phyloP scores from a whole-genome alignment of 2,888 invertebrate genomes.

The Argyra leucocephala region DNA sequence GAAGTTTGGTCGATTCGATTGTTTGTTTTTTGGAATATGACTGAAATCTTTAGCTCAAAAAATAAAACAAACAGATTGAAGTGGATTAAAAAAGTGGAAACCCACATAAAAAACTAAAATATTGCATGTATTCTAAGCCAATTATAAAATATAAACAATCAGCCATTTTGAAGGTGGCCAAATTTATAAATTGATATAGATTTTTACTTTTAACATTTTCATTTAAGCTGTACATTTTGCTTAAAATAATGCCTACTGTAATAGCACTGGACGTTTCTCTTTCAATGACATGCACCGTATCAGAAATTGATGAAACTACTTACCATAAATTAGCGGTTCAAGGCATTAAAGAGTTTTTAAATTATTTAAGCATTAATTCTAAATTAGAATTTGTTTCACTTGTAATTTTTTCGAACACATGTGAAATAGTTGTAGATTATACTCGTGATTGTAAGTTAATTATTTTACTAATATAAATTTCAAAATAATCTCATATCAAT shows the following conservation, averaged over 20 bases:
- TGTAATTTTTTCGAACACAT: constrained; percentile 35
- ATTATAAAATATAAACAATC: too few relatives aligned
- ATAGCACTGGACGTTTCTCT: constrained; percentile 42
- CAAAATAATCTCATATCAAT: background rate
- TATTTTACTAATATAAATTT: too few relatives aligned
- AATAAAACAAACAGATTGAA: too few relatives aligned
- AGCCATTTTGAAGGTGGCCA: too few relatives aligned
- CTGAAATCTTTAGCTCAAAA: too few relatives aligned
- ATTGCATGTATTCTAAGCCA: too few relatives aligned
- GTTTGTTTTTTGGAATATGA: too few relatives aligned
- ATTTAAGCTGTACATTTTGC: constrained; percentile 9
- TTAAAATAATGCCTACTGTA: constrained; percentile 40
- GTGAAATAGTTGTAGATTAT: constrained; percentile 65
- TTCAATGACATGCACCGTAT: constrained; percentile 40
- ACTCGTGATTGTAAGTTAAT: constrained; percentile 59
- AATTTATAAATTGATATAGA: too few relatives aligned
- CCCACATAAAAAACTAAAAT: too few relatives aligned
- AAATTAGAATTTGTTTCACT: constrained; percentile 38
- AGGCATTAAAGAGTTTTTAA: constrained; percentile 39
- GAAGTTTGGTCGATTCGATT: too few relatives aligned
- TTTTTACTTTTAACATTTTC: too few relatives aligned
- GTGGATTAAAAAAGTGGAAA: too few relatives aligned
- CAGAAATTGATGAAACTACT: constrained; percentile 39
- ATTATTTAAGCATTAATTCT: constrained; percentile 35
- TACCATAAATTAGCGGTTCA: constrained; percentile 40